Evolutionary conservation across 2,888 invertebrate species (phyloP), one percentile per base, ranked within the genome.

Genomic region (Drosophila borborema): DNA sequence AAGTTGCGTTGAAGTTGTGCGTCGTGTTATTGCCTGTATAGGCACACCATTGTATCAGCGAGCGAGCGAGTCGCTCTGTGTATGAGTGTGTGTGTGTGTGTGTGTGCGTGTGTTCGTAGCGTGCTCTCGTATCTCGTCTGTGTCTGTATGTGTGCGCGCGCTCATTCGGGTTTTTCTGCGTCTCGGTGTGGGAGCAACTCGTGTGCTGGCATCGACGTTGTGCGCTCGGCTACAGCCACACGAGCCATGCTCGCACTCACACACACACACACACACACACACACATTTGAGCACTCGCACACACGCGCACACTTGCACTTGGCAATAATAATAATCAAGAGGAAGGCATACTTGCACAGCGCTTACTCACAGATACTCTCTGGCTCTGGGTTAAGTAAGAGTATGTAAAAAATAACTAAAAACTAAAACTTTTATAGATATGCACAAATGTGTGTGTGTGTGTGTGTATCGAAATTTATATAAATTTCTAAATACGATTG

Each of bases 1-100:
- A 92, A 92, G 86, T 86, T 90, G 80, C 80, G 67, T 56, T 76
- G 87, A 91, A 91, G 91, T 91, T 91, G 87, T 80, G 84, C 76
- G 75, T 78, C 78, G 86, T 81, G 74, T 80, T 86, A 81, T 91
- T 77, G 80, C 74, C 87, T 87, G 87, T 48, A 65, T 74, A 60
- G 40, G 63, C 60, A 58, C 46, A 58, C 46, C 70, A 34, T 64
- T 63, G 54, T 56, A 64, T 53, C 45, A 56, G 45, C 51, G 36
- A 55, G 45, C 51, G 36, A 55, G 55, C 55, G 41, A 14, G 28
- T n/a, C 20, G 10, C 7, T n/a, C 28, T 41, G 45, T 40, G 31
- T 34, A 8, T 43, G 16, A 40, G 7, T 36, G 49, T 63, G 28
- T 53, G 36, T 54, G 31, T 70, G 38, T 4, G 6, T 43, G 23